Evolutionary conservation across 2,888 invertebrate species (phyloP), one percentile per base, ranked within the genome.

Genomic region (Tyria jacobaeae): DNA sequence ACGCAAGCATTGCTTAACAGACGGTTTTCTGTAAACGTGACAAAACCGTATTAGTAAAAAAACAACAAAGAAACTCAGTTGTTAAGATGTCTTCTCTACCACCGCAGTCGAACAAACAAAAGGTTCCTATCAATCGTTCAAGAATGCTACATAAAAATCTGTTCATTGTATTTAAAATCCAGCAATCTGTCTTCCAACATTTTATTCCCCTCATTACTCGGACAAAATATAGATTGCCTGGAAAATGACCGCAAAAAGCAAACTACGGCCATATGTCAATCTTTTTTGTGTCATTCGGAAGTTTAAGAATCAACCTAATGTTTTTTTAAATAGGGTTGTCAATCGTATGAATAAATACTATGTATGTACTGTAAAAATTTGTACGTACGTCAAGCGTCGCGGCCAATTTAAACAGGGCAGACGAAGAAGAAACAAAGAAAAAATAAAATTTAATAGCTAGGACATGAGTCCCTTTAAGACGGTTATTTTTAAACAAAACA

Each of bases 391-490:
- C 83, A 78, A 75, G 72, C 80, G 88, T 87, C 85, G 70, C 83
- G 86, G 86, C 81, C 88, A 91, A 91, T 92, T 91, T 90, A 86
- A 89, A 85, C 83, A 79, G 78, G 79, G 87, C 87, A 70, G 76
- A 75, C 68, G 71, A 57, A 55, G 72, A 73, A 59, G 74, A 89
- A 87, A 86, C 85, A 84, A 85, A 77, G 64, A 80, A 78, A 74
- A 73, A 70, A 64, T 73, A 70, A 68, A 72, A 68, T 78, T 87
- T 88, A 88, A 89, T 89, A 80, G 85, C 78, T 85, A 79, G 78
- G 80, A 79, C 79, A 70, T 69, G 57, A 57, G 63, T 65, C 69
- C 62, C 57, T 80, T 79, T 71, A 77, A 75, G 78, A 68, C 71
- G 69, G 82, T 80, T 87, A 86, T 86, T 86, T 88, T 87, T 79